Evolutionary conservation across 2,113 vertebrate genomes (phyloP).

Genomic region (Aegotheles bennettii): DNA sequence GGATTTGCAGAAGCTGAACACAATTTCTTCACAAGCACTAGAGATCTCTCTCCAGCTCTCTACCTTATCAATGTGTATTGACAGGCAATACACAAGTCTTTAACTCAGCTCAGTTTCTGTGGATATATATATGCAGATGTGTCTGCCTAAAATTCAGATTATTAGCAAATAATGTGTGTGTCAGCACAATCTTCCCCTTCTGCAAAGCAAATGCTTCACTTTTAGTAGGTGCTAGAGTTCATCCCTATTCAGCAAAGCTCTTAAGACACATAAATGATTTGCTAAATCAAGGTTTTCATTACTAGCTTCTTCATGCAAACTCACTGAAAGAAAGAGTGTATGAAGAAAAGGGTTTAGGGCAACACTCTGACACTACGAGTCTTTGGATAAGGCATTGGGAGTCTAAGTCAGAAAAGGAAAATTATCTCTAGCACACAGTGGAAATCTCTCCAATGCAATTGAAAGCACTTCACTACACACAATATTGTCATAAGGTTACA

Average conservation of each 20-base stretch:
- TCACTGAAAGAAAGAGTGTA: neutral
- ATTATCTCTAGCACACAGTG: neutral
- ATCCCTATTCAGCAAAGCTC: conserved; percentile 6
- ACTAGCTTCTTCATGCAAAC: neutral
- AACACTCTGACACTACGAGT: neutral
- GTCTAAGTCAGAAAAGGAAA: neutral
- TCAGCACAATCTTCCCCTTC: conserved; percentile 31
- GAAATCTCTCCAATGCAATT: neutral
- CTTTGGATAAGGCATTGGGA: neutral
- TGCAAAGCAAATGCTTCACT: conserved; percentile 33
- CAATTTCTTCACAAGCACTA: neutral
- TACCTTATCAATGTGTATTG: neutral
- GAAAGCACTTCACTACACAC: neutral
- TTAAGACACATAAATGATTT: neutral
- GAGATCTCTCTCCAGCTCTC: neutral
- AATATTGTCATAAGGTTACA: neutral
- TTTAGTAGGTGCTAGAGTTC: conserved; percentile 29
- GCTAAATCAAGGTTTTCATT: conserved; percentile 28
- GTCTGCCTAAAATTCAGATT: neutral
- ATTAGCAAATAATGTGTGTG: neutral
- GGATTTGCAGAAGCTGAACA: neutral
- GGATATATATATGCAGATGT: neutral
- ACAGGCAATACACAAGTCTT: neutral
- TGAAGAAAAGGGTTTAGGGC: neutral
- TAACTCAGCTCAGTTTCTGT: neutral